phyloP scores from a whole-genome alignment of 2,797 vertebrate species.

The Protosalanx chinensis region DNA sequence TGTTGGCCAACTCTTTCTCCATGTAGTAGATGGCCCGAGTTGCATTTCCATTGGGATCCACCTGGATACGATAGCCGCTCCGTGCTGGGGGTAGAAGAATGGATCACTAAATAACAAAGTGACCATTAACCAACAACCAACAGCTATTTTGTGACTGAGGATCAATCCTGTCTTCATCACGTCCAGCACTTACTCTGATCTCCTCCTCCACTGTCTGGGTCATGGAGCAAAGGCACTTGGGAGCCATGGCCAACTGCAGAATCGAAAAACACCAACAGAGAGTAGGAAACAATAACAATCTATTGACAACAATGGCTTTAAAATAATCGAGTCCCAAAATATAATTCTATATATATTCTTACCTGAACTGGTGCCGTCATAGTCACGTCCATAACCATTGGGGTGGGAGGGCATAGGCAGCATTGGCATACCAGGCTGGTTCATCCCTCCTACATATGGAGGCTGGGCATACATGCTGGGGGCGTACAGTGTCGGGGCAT shows the following conservation, averaged over 20 bases:
- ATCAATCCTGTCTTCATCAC: background rate
- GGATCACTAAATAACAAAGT: too few species aligned
- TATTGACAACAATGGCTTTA: background rate
- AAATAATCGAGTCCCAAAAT: background rate
- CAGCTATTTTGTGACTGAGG: background rate
- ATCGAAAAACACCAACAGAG: background rate
- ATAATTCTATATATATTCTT: constrained; percentile 5
- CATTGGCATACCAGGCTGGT: constrained; percentile 59
- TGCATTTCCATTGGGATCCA: constrained; percentile 85
- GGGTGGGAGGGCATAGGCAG: constrained; percentile 64
- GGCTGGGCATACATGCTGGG: constrained; percentile 79
- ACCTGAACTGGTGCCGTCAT: constrained; percentile 82
- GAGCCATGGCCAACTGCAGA: constrained; percentile 81
- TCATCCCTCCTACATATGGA: constrained; percentile 43
- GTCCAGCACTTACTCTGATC: constrained; percentile 73
- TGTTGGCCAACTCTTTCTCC: constrained; percentile 87
- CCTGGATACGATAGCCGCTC: constrained; percentile 89
- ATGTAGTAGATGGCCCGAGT: constrained; percentile 89
- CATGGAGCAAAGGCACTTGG: constrained; percentile 82
- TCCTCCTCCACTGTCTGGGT: constrained; percentile 64
- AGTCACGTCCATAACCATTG: constrained; percentile 75
- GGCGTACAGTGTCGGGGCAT: constrained; percentile 73
- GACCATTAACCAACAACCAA: background rate
- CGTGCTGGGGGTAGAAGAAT: constrained; percentile 62
- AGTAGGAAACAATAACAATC: background rate